Conservation (phyloP, 2,797 vertebrate genomes). For the Lateolabrax maculatus region DNA sequence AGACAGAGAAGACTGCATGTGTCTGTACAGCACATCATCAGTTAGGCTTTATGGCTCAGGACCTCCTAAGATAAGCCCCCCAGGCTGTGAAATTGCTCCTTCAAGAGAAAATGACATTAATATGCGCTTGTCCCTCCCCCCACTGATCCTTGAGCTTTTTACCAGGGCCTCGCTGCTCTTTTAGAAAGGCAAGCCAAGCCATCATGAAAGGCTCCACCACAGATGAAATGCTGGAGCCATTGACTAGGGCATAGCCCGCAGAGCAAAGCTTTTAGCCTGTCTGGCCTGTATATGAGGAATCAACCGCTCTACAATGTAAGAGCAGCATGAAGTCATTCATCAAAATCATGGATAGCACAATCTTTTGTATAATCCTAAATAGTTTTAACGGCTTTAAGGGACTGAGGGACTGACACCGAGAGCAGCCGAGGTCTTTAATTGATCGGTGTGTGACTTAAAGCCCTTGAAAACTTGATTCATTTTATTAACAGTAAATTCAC, state of each 20-base stretch:
- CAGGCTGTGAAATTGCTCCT: constrained; percentile 84
- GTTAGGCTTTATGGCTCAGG: constrained; percentile 77
- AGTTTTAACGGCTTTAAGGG: constrained; percentile 46
- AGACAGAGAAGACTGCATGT: constrained; percentile 53
- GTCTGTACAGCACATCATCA: constrained; percentile 72
- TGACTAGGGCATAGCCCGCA: constrained; percentile 74
- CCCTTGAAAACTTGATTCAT: not conserved
- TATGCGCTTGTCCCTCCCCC: constrained; percentile 76
- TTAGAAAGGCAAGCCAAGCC: constrained; percentile 74
- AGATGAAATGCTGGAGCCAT: constrained; percentile 73
- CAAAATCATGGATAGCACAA: constrained; percentile 55
- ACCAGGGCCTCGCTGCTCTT: constrained; percentile 75
- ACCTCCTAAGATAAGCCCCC: constrained; percentile 81
- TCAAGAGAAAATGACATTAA: constrained; percentile 85
- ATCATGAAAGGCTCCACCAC: constrained; percentile 70
- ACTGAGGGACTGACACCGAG: constrained; percentile 19
- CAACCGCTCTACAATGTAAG: constrained; percentile 60
- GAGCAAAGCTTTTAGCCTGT: constrained; percentile 81
- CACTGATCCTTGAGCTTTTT: constrained; percentile 75
- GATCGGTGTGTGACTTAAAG: constrained; percentile 37
- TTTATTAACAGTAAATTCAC: constrained; percentile 9
- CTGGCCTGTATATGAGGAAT: constrained; percentile 64
- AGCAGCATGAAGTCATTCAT: constrained; percentile 75
- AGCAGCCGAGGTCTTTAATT: constrained; percentile 42
- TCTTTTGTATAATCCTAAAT: constrained; percentile 72